Conservation (phyloP, 2,797 vertebrate genomes). For the Falco peregrinus region DNA sequence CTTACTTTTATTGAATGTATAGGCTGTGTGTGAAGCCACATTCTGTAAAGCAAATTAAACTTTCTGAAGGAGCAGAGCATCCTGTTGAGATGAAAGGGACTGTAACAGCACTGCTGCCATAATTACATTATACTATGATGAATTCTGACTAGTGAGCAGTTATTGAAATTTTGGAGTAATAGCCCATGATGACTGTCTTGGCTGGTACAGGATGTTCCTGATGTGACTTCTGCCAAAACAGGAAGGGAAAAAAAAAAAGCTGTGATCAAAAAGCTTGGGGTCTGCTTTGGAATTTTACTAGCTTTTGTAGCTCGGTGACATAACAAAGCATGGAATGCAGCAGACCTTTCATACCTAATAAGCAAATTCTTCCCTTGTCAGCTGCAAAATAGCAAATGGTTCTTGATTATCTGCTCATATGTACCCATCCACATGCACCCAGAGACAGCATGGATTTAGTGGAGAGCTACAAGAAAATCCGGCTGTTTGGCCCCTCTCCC, state of each 20-base stretch:
- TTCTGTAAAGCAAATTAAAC: neutral
- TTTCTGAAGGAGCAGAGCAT: neutral
- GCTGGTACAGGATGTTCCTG: constrained; percentile 50
- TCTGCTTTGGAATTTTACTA: constrained; percentile 51
- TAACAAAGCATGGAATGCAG: constrained; percentile 40
- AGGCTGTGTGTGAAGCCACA: neutral
- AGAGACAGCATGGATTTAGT: neutral
- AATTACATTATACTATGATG: neutral
- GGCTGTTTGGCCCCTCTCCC: neutral
- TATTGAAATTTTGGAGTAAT: constrained; percentile 29
- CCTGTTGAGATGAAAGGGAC: neutral
- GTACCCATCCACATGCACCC: neutral
- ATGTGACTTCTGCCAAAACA: constrained; percentile 59
- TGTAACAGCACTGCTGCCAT: neutral
- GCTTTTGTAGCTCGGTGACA: constrained; percentile 23
- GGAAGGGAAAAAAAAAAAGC: constrained; percentile 13
- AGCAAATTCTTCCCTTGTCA: constrained; percentile 19
- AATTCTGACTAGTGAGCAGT: constrained; percentile 10
- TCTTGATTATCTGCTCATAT: neutral
- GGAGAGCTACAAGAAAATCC: neutral
- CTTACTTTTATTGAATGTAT: neutral
- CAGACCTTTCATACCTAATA: constrained; percentile 29
- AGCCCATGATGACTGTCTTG: neutral
- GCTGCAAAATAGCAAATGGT: neutral
- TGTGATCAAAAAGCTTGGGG: constrained; percentile 50